Conservation (phyloP, 2,888 invertebrate genomes). For the Epistrophe eligans region DNA sequence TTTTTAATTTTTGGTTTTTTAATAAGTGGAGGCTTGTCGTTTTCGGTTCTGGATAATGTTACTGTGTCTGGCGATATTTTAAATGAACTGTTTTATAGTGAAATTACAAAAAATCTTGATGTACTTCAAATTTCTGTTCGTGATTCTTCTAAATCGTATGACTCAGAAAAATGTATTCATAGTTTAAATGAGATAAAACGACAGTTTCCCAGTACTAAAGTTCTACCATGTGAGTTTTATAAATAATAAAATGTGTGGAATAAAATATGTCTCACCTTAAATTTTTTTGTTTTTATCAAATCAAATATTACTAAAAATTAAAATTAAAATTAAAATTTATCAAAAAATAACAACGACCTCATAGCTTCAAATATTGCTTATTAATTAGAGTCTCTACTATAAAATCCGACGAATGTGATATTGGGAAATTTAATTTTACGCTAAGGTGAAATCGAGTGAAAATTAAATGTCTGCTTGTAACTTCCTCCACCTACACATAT, state of each 20-base stretch:
- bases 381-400: no score
- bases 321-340: no score
- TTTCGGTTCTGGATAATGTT: not conserved
- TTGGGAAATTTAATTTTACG: no score
- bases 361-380: no score
- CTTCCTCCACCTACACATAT: no score
- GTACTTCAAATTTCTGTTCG: constrained; percentile 12
- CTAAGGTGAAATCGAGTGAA: no score
- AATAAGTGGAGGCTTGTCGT: not conserved
- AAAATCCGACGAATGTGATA: no score
- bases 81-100: constrained; percentile 2
- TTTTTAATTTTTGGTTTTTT: not conserved
- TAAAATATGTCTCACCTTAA: not conserved
- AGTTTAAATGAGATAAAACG: constrained; percentile 16
- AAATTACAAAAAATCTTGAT: not conserved
- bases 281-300: no score
- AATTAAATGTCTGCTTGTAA: no score
- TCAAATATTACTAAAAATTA: no score
- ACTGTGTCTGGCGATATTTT: constrained; percentile 16
- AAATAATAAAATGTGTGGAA: not conserved
- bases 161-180: constrained; percentile 2
- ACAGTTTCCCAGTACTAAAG: constrained; percentile 22
- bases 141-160: not conserved
- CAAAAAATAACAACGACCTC: no score
- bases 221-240: constrained; percentile 23